A percentile compares a stretch with the other conserved stretches of the same genome.
Conservation (phyloP, 2,113 vertebrate species). For the Atractosteus spatula region DNA sequence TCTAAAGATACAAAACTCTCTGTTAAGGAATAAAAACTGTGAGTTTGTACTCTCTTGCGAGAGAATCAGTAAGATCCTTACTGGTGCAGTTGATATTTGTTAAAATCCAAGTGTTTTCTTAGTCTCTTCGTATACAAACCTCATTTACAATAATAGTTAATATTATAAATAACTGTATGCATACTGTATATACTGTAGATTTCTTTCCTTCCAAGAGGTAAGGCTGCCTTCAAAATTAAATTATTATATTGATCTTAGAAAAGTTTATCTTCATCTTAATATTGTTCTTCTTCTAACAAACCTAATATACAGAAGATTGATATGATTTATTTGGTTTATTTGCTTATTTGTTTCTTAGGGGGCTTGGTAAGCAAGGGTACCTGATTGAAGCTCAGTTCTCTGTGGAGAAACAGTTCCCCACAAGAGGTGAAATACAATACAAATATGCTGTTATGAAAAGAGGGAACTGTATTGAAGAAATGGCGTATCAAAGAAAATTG, state of each 20-base stretch:
- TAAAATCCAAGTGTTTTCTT: background rate
- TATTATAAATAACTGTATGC: too few species aligned
- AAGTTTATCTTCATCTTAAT: background rate
- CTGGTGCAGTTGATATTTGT: too few species aligned
- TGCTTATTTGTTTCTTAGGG: constrained; percentile 27
- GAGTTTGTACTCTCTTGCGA: too few species aligned
- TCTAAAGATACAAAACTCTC: background rate
- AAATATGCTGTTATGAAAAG: constrained; percentile 37
- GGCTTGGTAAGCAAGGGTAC: constrained; percentile 6
- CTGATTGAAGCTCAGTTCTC: constrained; percentile 46
- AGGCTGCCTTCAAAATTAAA: too few species aligned
- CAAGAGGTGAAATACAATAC: accelerated
- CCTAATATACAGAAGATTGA: background rate
- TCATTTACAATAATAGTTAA: background rate
- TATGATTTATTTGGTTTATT: background rate
- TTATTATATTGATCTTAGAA: too few species aligned
- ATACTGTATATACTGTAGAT: too few species aligned
- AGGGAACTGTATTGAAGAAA: background rate
- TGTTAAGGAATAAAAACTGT: too few species aligned
- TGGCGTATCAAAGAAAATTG: accelerated
- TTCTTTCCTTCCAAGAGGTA: too few species aligned
- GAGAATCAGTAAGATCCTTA: too few species aligned
- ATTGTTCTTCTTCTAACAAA: background rate
- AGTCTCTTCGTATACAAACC: background rate
- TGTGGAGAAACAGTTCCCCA: background rate